phyloP scores from a whole-genome alignment of 2,888 invertebrate species.

The Agelastica alni region DNA sequence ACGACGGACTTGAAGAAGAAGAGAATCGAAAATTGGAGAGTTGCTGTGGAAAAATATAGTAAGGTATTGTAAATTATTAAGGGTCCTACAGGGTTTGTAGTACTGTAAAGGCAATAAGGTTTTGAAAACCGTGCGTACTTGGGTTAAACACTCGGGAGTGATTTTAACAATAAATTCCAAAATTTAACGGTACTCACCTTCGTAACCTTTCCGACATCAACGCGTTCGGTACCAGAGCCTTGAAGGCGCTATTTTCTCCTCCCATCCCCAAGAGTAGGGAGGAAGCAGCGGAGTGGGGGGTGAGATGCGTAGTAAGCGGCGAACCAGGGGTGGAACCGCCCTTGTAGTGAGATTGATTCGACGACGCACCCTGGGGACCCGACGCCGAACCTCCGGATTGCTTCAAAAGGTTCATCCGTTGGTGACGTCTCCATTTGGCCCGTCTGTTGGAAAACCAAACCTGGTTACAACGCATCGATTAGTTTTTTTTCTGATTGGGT shows the following conservation, averaged over 20 bases:
- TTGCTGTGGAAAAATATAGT: no score
- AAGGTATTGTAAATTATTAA: no score
- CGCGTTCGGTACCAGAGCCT: conserved; percentile 70
- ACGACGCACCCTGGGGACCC: conserved; percentile 44
- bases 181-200: no score
- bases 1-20: no score
- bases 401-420: conserved; percentile 91
- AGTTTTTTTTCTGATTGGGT: conserved; percentile 21
- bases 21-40: no score
- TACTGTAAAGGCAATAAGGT: no score
- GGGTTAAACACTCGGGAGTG: neutral
- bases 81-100: no score
- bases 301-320: conserved; percentile 60
- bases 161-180: neutral
- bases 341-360: conserved; percentile 57
- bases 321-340: conserved; percentile 69
- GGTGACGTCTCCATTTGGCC: conserved; percentile 97
- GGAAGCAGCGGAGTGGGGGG: conserved; percentile 51
- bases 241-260: conserved; percentile 89
- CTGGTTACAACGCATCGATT: conserved; percentile 65
- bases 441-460: conserved; percentile 99
- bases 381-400: conserved; percentile 60
- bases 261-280: conserved; percentile 68
- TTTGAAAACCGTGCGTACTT: no score
- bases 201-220: conserved; percentile 61